Evolutionary conservation across 2,888 invertebrate genomes (phyloP).

Genomic region (Apamea epomidion): DNA sequence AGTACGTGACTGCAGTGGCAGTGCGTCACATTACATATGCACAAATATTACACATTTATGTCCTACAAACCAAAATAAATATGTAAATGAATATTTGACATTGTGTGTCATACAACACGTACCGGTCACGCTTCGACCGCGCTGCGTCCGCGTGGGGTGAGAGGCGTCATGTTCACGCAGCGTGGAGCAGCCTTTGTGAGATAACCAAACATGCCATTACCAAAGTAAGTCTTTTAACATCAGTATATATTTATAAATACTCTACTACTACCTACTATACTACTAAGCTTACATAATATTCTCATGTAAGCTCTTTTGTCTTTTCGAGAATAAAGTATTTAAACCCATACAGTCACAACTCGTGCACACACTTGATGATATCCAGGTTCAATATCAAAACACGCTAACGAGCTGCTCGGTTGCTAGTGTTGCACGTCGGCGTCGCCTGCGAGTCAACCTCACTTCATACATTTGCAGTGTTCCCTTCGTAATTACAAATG

Average conservation of each 20-base stretch:
- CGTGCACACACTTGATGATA: no score
- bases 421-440: background rate
- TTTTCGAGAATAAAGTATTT: no score
- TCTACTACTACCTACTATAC: no score
- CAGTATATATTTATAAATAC: no score
- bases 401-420: slow-evolving; percentile 2
- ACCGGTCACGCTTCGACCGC: slow-evolving; percentile 25
- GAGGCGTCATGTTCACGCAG: slow-evolving; percentile 5
- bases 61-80: slow-evolving; percentile 43
- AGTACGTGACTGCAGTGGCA: slow-evolving; percentile 18
- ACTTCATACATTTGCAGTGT: slow-evolving; percentile 6
- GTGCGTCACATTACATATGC: slow-evolving; percentile 18
- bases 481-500: background rate
- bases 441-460: background rate
- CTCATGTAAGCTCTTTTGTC: no score
- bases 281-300: no score
- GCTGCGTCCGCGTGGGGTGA: slow-evolving; percentile 13
- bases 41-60: slow-evolving; percentile 25
- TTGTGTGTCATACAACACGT: slow-evolving; percentile 23
- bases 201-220: background rate
- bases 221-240: background rate
- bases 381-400: background rate
- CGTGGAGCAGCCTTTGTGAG: slow-evolving; percentile 8
- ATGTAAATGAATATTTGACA: slow-evolving; percentile 46
- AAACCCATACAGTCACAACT: background rate